Evolutionary conservation across 2,797 vertebrate species (phyloP).

Genomic region (Coluber constrictor): DNA sequence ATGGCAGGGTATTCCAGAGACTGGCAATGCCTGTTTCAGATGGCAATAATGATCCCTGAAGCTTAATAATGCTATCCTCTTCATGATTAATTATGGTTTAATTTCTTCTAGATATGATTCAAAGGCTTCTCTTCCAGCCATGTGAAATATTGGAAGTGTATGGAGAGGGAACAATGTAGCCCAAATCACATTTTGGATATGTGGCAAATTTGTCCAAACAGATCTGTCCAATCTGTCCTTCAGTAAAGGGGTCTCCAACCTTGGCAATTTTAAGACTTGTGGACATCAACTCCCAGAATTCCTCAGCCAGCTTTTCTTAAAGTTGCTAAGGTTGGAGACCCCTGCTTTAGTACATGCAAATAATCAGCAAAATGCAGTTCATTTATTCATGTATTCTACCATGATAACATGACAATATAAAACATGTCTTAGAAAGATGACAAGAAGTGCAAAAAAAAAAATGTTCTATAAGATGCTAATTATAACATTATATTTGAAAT

Average conservation of each 20-base stretch:
- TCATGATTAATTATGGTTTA: background rate
- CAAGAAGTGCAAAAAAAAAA: background rate
- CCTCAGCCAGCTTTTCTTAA: too few species aligned
- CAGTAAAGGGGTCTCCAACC: background rate
- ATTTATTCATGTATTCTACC: background rate
- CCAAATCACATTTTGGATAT: background rate
- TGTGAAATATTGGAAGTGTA: background rate
- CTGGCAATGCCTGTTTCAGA: background rate
- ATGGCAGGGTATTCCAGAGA: background rate
- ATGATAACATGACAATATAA: background rate
- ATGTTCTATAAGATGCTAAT: background rate
- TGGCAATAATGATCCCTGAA: background rate
- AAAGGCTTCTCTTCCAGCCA: background rate
- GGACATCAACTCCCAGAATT: too few species aligned
- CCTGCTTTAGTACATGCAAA: background rate
- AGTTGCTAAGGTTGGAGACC: too few species aligned
- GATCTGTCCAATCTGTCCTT: background rate
- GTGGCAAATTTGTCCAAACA: background rate
- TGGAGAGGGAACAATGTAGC: background rate
- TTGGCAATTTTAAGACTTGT: too few species aligned
- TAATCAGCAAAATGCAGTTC: background rate
- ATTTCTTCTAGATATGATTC: background rate
- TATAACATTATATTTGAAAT: background rate
- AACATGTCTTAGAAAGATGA: background rate
- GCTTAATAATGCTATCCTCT: background rate